Evolutionary conservation across 2,113 vertebrate species (phyloP).

Genomic region (Calidris pygmaea): DNA sequence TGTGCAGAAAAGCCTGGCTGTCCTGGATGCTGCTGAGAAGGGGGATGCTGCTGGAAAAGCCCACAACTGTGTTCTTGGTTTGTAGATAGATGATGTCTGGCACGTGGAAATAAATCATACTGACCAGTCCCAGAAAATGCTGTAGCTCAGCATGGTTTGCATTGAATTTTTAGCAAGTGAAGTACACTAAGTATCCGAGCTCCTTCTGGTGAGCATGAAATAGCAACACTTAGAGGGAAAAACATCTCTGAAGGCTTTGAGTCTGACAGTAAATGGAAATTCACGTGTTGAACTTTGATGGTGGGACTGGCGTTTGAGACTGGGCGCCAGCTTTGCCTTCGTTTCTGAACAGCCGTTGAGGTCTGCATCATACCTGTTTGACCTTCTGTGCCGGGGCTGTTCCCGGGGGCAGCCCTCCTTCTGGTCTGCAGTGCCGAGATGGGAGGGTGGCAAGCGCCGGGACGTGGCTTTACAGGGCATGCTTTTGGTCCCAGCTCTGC

Average conservation of each 20-base stretch:
- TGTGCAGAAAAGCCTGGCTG: fast-evolving
- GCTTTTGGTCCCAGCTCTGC: background rate
- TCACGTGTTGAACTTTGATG: background rate
- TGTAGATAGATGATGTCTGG: background rate
- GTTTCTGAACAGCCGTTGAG: background rate
- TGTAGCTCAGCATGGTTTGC: background rate
- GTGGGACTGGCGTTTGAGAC: background rate
- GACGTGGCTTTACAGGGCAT: background rate
- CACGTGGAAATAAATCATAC: background rate
- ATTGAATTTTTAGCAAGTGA: background rate
- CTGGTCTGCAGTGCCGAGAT: background rate
- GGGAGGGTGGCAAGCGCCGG: background rate
- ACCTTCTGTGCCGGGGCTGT: fast-evolving
- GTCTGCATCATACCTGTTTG: background rate
- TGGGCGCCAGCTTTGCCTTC: fast-evolving
- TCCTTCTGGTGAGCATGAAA: background rate
- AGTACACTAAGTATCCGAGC: background rate
- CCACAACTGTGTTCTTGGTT: background rate
- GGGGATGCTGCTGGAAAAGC: background rate
- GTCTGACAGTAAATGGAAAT: background rate
- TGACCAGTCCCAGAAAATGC: background rate
- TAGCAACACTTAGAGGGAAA: background rate
- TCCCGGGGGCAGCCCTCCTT: background rate
- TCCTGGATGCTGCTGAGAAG: background rate
- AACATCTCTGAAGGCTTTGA: background rate